Base-by-base conservation (phyloP, 2,113 vertebrate species). In the Campylomormyrus tamandua region DNA sequence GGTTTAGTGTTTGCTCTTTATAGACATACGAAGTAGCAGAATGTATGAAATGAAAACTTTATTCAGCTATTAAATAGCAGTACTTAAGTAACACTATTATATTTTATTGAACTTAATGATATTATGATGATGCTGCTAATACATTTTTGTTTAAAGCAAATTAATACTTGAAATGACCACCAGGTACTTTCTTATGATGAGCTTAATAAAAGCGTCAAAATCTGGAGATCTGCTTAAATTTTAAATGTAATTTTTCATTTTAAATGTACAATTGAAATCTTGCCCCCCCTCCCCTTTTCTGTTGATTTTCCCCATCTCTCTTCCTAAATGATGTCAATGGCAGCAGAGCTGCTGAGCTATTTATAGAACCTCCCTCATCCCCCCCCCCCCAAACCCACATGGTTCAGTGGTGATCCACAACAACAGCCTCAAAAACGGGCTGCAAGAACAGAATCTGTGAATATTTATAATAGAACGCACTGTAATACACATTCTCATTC, bases 281-380 rank as follows among this genome's bases (percentile, higher is more conserved):
- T 90, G 53, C 92, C 90, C 92, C 92, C 92, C 87, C 90, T 90
- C 91, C 90, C 91, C 77, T 87, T 92, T 91, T 93, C 94, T 95
- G 94, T 96, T 96, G 96, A 95, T 95, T 96, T 96, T 96, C 95
- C 95, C 95, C 27, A 94, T 96, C 94, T 96, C 95, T 95, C 94
- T 94, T 95, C 93, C 94, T 96, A 96, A 95, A 96, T 96, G 96
- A 96, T 96, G 95, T 96, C 96, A 96, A 95, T 96, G 96, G 95
- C 94, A 95, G 95, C 94, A 91, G 94, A 95, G 94, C 94, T 94
- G 94, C 91, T 93, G 93, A 92, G 93, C 95, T 96, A 96, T 96
- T 96, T 96, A 95, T 96, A 96, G 96, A 91, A 90, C 52, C 92
- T 80, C 66, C 58, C 87, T 35, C 84, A 52, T 89, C 88, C 45